Evolutionary conservation across 2,888 invertebrate species (phyloP).

Genomic region (Metacarcinus magister): DNA sequence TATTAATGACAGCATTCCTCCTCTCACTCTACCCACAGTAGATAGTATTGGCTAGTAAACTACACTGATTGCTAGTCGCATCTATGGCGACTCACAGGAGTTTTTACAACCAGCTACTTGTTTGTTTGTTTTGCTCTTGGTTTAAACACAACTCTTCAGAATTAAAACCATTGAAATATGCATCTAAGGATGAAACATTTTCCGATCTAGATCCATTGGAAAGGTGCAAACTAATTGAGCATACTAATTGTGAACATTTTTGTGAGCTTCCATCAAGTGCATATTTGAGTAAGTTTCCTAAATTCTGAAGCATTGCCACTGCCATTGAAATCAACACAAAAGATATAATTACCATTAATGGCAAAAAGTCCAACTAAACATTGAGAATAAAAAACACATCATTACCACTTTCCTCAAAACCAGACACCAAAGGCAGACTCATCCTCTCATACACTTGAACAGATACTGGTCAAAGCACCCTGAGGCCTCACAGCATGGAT

Average conservation of each 20-base stretch:
- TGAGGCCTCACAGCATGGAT: not conserved
- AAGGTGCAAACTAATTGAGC: not conserved
- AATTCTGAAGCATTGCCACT: not conserved
- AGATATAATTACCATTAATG: not conserved
- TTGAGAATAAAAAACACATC: not conserved
- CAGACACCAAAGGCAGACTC: not conserved
- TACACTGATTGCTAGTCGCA: constrained; percentile 76
- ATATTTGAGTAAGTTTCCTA: constrained; percentile 20
- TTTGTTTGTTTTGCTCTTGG: constrained; percentile 78
- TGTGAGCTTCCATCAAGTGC: not conserved
- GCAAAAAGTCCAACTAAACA: constrained; percentile 21
- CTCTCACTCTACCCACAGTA: constrained; percentile 44
- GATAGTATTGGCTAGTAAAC: constrained; percentile 78
- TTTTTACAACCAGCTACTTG: constrained; percentile 74
- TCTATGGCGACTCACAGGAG: constrained; percentile 78
- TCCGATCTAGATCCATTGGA: not conserved
- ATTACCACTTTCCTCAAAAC: not conserved
- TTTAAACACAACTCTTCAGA: constrained; percentile 14
- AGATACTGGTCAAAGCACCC: not conserved
- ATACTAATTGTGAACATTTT: constrained; percentile 17
- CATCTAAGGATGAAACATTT: not conserved
- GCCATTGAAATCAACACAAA: not conserved
- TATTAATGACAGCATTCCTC: constrained; percentile 58
- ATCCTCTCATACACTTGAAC: not conserved
- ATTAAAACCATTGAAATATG: not conserved